Conservation (phyloP, 2,113 vertebrate species). For the Athene cunicularia region DNA sequence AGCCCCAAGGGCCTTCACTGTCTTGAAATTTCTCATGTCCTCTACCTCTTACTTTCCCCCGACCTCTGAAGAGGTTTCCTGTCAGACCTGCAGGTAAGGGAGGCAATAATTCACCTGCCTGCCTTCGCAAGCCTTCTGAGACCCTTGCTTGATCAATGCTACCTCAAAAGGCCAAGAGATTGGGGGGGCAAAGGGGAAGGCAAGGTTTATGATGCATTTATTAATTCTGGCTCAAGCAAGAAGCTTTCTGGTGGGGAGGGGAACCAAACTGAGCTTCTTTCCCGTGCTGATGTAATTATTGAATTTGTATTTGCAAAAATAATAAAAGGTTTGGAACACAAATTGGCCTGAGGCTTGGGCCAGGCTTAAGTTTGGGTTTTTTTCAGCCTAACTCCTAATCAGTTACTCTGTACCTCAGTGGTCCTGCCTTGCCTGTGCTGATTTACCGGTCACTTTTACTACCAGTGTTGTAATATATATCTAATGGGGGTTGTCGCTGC, state of each 20-base stretch:
- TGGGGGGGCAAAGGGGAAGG: background rate
- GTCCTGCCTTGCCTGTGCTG: background rate
- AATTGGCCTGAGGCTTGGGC: background rate
- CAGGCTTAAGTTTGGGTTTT: background rate
- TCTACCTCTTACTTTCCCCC: background rate
- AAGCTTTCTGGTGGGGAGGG: background rate
- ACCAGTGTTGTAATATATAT: background rate
- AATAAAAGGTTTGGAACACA: background rate
- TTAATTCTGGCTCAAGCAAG: conserved; percentile 1
- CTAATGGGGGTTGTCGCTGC: background rate
- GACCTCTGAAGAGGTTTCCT: background rate
- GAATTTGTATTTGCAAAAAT: conserved; percentile 26
- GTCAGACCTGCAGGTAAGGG: background rate
- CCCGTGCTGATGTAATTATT: background rate
- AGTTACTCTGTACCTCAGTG: background rate
- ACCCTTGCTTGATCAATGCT: background rate
- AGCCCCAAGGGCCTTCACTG: background rate
- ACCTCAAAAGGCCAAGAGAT: background rate
- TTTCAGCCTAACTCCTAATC: background rate
- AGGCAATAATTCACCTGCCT: background rate
- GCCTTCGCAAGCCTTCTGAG: background rate
- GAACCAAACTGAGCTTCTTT: background rate
- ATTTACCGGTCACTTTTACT: conserved; percentile 26
- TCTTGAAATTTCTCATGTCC: background rate
- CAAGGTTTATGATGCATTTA: conserved; percentile 1